Conservation (phyloP, 1,140 invertebrate genomes). For the Ephestia elutella region DNA sequence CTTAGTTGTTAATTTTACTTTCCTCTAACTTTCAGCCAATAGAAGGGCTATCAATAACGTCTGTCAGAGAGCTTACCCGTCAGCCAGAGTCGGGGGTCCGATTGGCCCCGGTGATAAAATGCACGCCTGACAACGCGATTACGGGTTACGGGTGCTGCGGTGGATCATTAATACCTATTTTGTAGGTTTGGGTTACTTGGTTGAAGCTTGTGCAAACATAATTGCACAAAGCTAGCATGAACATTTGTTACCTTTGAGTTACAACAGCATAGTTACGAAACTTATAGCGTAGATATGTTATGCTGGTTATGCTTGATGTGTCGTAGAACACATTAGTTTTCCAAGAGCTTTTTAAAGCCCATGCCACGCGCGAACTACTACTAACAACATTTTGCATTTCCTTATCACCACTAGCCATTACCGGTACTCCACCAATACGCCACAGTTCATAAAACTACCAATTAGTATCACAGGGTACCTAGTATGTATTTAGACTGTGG, state of each 20-base stretch:
- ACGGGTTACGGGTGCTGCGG: constrained; percentile 19
- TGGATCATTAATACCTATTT: constrained; percentile 9
- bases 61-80: constrained; percentile 16
- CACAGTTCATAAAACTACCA: too few species aligned
- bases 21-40: background rate
- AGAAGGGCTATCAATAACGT: constrained; percentile 23
- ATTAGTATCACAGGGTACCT: too few species aligned
- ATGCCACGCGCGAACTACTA: background rate
- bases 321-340: background rate
- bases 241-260: too few species aligned
- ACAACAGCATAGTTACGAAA: too few species aligned
- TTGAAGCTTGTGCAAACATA: too few species aligned
- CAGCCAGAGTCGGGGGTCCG: constrained; percentile 18
- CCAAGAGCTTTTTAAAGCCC: background rate
- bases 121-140: constrained; percentile 64
- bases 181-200: background rate
- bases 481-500: too few species aligned
- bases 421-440: too few species aligned
- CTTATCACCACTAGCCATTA: too few species aligned
- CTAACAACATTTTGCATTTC: too few species aligned
- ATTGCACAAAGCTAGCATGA: too few species aligned
- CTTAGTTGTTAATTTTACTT: too few species aligned
- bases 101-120: constrained; percentile 70
- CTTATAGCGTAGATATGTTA: too few species aligned
- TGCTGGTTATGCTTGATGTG: background rate